Evolutionary conservation across 2,888 invertebrate species (phyloP).

Genomic region (Epistrophe grossulariae): DNA sequence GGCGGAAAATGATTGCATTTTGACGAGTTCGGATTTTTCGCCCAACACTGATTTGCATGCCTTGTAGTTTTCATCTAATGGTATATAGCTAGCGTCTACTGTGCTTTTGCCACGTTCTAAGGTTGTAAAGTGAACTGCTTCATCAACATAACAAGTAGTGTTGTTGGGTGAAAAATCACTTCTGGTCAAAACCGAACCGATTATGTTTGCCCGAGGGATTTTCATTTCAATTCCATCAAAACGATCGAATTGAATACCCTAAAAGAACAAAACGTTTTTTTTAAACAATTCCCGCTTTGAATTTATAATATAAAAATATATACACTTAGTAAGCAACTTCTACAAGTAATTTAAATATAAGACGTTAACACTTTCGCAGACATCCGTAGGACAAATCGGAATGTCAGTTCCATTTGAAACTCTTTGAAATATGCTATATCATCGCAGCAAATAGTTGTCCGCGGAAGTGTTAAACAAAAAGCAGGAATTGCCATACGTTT

Average conservation of each 20-base stretch:
- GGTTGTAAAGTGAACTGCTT: constrained; percentile 79
- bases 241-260: constrained; percentile 79
- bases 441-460: constrained; percentile 5
- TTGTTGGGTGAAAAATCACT: constrained; percentile 78
- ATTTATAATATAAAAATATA: constrained; percentile 33
- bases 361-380: constrained; percentile 63
- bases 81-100: constrained; percentile 78
- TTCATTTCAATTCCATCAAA: constrained; percentile 78
- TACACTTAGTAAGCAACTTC: constrained; percentile 45
- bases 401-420: constrained; percentile 6
- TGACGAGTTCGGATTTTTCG: constrained; percentile 77
- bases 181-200: constrained; percentile 76
- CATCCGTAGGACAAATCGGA: background rate
- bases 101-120: constrained; percentile 79
- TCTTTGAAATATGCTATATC: constrained; percentile 21
- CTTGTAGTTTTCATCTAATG: constrained; percentile 80
- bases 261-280: constrained; percentile 65
- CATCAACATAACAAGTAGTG: constrained; percentile 79
- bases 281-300: constrained; percentile 71
- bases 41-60: constrained; percentile 80
- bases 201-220: constrained; percentile 78
- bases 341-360: constrained; percentile 38
- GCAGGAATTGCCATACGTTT: constrained; percentile 67
- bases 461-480: constrained; percentile 68
- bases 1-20: constrained; percentile 77